These are phyloP conservation scores for Parnassius mnemosyne DNA, from an alignment of 2,888 invertebrate species.

Conservation along the genomic window DNA sequence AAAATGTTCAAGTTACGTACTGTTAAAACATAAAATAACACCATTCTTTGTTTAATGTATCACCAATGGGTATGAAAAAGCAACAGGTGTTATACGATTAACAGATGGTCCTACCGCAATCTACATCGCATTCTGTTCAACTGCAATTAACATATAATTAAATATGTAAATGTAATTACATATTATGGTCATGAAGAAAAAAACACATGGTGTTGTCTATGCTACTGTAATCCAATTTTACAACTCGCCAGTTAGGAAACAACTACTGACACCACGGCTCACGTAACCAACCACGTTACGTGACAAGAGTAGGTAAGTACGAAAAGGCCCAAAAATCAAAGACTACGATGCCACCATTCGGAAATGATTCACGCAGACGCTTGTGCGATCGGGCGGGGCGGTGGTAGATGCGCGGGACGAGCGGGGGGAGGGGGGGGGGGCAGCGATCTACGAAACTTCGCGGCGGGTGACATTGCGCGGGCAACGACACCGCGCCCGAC, in stretches of 20 bases:
- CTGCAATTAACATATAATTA: too few relatives aligned
- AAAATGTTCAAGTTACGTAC: too few relatives aligned
- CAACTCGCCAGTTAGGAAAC: neutral
- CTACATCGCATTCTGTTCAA: too few relatives aligned
- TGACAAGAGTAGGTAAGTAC: neutral
- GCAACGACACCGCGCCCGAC: constrained; percentile 73
- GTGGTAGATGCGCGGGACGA: constrained; percentile 33
- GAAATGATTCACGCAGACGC: constrained; percentile 54
- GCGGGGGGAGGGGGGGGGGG: constrained; percentile 35
- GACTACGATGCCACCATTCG: constrained; percentile 51
- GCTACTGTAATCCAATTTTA: neutral
- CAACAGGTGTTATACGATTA: too few relatives aligned
- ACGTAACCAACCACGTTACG: neutral
- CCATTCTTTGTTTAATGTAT: too few relatives aligned
- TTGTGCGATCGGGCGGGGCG: constrained; percentile 26
- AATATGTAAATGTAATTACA: too few relatives aligned
- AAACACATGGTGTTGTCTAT: too few relatives aligned
- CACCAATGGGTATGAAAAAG: too few relatives aligned
- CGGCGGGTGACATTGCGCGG: constrained; percentile 76
- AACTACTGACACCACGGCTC: neutral
- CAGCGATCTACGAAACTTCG: constrained; percentile 49
- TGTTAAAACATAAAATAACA: too few relatives aligned
- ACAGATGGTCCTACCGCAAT: too few relatives aligned
- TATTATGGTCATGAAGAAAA: too few relatives aligned
- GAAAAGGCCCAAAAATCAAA: constrained; percentile 32